Percentiles rank a stretch among this genome's conserved stretches.
These are phyloP conservation scores for Bombus terrestris DNA, from an alignment of 1,140 invertebrate genomes.

Conservation along the genomic window DNA sequence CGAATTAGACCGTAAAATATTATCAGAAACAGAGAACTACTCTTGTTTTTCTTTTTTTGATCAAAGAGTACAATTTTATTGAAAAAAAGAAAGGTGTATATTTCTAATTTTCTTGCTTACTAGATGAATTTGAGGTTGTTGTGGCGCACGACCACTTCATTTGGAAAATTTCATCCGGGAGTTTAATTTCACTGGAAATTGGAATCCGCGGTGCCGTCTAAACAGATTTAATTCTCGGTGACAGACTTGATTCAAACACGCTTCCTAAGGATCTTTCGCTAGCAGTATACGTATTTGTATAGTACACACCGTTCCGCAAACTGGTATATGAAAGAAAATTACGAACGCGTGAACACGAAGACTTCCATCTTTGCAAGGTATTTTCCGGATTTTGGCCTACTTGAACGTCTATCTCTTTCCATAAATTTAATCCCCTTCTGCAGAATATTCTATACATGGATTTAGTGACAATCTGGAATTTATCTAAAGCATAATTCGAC, in stretches of 20 bases:
- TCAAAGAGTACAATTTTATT: background rate
- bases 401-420: background rate
- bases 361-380: background rate
- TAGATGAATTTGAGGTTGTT: background rate
- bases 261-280: background rate
- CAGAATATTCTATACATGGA: too few relatives aligned
- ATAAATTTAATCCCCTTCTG: background rate
- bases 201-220: background rate
- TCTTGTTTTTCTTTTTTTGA: background rate
- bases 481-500: background rate
- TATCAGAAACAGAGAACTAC: background rate
- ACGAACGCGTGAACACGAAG: background rate
- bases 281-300: background rate
- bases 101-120: background rate
- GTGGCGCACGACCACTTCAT: background rate
- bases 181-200: constrained; percentile 30
- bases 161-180: constrained; percentile 21
- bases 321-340: background rate
- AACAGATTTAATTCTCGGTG: constrained; percentile 21
- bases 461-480: background rate
- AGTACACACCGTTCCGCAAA: background rate
- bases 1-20: background rate
- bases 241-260: constrained; percentile 3
- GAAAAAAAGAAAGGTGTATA: background rate
- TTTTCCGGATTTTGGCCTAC: background rate